Percentiles rank a stretch among this genome's conserved stretches.
Evolutionary conservation across 2,113 vertebrate species (phyloP).

Genomic region (Gopherus flavomarginatus): DNA sequence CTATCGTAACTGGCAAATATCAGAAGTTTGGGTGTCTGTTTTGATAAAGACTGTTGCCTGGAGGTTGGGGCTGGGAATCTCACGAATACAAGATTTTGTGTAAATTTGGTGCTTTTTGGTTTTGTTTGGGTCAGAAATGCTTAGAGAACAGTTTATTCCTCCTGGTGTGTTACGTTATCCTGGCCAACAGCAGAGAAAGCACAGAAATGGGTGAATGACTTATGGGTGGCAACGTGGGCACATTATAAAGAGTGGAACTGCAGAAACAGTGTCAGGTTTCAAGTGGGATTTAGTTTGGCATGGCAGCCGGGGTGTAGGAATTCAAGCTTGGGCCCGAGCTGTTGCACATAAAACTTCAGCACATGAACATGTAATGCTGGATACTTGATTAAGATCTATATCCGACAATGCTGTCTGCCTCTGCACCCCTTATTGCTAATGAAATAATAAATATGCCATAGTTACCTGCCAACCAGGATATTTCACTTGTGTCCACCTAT

Average conservation of each 20-base stretch:
- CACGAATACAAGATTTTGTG: neutral
- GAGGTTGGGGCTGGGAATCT: neutral
- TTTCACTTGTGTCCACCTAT: neutral
- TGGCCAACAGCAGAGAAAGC: neutral
- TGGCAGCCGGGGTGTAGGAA: neutral
- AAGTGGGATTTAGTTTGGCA: neutral
- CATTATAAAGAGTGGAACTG: neutral
- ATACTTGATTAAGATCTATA: neutral
- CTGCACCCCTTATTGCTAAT: neutral
- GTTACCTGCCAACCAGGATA: neutral
- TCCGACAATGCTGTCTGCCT: neutral
- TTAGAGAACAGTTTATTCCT: neutral
- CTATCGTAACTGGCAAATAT: neutral
- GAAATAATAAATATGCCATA: neutral
- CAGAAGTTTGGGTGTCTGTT: neutral
- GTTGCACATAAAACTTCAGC: neutral
- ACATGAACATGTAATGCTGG: neutral
- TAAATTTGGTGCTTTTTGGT: neutral
- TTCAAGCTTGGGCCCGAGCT: neutral
- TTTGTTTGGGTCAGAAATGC: neutral
- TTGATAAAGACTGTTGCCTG: constrained; percentile 1
- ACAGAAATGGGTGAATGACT: constrained; percentile 2
- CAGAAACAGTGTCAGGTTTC: neutral
- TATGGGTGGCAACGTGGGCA: neutral
- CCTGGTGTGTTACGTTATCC: neutral